These are phyloP conservation scores for Rattus rattus DNA, from an alignment of 2,113 vertebrate species.

Conservation along the genomic window DNA sequence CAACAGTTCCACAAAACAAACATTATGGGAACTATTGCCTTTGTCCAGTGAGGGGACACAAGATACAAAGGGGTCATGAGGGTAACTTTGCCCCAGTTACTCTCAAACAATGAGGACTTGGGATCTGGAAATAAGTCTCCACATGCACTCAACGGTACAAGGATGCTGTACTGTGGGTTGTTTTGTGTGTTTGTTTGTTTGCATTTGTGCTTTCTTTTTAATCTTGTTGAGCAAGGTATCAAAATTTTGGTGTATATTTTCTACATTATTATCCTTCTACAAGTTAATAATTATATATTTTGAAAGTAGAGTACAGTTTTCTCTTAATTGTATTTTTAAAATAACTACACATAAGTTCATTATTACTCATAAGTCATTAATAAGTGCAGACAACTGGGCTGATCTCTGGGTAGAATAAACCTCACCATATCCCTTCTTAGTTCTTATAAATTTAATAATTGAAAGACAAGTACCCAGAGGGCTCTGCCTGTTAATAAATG, in stretches of 20 bases:
- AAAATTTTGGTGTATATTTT: slow-evolving; percentile 33
- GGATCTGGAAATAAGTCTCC: slow-evolving; percentile 9
- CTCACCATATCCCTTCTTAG: background rate
- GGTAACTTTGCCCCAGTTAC: background rate
- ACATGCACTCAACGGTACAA: background rate
- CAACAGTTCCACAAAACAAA: background rate
- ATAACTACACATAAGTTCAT: background rate
- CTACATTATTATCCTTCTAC: background rate
- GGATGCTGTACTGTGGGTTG: background rate
- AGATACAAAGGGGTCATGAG: background rate
- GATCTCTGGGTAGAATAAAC: background rate
- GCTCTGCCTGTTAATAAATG: background rate
- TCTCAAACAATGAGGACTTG: background rate
- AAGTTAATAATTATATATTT: slow-evolving; percentile 10
- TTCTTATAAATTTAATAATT: background rate
- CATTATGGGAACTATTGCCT: background rate
- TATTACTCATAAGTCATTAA: background rate
- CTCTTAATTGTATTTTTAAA: background rate
- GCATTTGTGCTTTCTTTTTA: slow-evolving; percentile 25
- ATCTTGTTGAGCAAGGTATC: background rate
- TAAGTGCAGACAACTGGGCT: background rate
- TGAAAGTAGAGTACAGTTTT: background rate
- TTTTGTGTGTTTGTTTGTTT: background rate
- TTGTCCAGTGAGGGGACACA: background rate
- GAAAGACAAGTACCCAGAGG: background rate